Evolutionary conservation across 2,888 invertebrate species (phyloP).

Genomic region (Coenonympha arcania): DNA sequence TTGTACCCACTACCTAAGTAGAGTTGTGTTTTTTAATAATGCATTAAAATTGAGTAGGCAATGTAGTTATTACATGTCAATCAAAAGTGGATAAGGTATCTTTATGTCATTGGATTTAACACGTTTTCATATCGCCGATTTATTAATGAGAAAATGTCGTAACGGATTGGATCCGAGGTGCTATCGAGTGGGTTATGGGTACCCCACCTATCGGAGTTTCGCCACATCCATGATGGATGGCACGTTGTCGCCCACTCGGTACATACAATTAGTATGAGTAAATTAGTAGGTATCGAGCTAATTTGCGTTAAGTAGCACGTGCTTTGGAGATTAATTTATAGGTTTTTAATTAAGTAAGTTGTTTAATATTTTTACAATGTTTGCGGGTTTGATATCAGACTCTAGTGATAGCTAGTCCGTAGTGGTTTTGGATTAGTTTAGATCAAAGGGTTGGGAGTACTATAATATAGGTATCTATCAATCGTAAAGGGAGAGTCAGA

Average conservation of each 20-base stretch:
- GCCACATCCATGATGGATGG: conserved; percentile 20
- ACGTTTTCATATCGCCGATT: conserved; percentile 3
- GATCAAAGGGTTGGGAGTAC: too few relatives aligned
- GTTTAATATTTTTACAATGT: too few relatives aligned
- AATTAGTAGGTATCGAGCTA: conserved; percentile 35
- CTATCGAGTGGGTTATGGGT: too few relatives aligned
- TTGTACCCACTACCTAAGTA: too few relatives aligned
- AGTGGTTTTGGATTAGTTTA: too few relatives aligned
- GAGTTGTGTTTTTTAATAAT: neutral
- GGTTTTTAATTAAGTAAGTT: neutral
- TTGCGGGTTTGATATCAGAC: too few relatives aligned
- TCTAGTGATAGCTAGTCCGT: too few relatives aligned
- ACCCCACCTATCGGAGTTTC: too few relatives aligned
- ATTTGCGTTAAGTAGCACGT: conserved; percentile 22
- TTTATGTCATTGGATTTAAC: conserved; percentile 6
- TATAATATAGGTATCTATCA: too few relatives aligned
- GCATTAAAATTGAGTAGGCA: neutral
- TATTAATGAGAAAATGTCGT: conserved; percentile 12
- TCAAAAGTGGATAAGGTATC: conserved; percentile 7
- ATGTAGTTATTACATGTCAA: neutral
- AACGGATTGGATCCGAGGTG: conserved; percentile 10
- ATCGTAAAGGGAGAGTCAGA: too few relatives aligned
- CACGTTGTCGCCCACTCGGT: conserved; percentile 16
- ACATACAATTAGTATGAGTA: conserved; percentile 42
- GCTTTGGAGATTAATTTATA: neutral